Evolutionary conservation across 2,113 vertebrate species (phyloP).

Genomic region (Canis aureus): DNA sequence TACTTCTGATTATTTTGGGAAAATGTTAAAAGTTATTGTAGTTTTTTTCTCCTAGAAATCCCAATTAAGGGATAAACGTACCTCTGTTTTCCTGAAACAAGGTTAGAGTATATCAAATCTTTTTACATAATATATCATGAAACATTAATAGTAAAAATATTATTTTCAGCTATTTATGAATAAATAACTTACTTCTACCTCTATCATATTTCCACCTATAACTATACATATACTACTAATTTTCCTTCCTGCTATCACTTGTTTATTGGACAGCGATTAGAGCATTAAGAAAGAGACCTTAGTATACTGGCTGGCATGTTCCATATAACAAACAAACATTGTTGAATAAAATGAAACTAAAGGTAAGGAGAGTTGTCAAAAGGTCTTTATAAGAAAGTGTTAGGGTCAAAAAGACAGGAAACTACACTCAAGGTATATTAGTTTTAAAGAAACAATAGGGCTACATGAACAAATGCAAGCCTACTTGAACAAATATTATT

Average conservation of each 20-base stretch:
- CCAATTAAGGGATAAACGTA: constrained; percentile 80
- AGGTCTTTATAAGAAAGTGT: neutral
- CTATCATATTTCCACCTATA: neutral
- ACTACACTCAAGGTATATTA: neutral
- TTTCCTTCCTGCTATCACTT: neutral
- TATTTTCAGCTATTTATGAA: constrained; percentile 73
- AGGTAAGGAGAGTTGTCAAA: neutral
- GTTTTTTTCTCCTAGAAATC: constrained; percentile 85
- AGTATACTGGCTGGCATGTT: neutral
- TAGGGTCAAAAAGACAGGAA: neutral
- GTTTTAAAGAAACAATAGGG: neutral
- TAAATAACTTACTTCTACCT: neutral
- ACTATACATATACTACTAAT: neutral
- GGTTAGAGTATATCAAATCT: constrained; percentile 73
- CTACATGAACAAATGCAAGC: neutral
- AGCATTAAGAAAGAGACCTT: neutral
- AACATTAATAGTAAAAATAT: constrained; percentile 1
- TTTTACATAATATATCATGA: constrained; percentile 62
- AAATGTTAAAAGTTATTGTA: constrained; percentile 83
- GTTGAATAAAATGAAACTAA: neutral
- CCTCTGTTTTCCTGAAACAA: constrained; percentile 75
- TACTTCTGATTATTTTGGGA: constrained; percentile 80
- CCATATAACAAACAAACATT: neutral
- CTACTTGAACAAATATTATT: neutral
- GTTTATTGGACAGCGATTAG: neutral